These are phyloP conservation scores for Ceyx cyanopectus DNA, from an alignment of 2,113 vertebrate genomes.

Conservation along the genomic window DNA sequence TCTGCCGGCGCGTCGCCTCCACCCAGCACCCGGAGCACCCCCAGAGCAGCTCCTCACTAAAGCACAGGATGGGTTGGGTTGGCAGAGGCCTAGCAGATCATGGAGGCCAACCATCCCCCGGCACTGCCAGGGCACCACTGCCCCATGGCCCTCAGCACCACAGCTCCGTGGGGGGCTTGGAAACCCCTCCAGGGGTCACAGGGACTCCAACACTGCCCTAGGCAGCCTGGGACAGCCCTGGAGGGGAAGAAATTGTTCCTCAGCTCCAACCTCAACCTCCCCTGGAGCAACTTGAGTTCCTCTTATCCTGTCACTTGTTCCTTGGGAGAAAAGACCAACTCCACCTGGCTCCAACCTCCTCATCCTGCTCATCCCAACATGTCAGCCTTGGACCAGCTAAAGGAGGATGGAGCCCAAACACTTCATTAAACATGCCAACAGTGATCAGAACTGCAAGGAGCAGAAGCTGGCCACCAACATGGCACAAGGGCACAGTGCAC, in stretches of 20 bases:
- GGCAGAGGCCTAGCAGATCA: background rate
- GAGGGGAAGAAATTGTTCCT: background rate
- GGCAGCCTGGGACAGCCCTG: background rate
- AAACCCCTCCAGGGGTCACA: background rate
- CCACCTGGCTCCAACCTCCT: background rate
- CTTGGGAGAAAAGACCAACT: background rate
- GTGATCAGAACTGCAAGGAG: background rate
- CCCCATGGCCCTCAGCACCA: background rate
- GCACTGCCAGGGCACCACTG: background rate
- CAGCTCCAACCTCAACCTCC: background rate
- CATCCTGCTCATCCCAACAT: fast-evolving
- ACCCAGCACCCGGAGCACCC: background rate
- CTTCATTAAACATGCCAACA: background rate
- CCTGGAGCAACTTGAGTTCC: background rate
- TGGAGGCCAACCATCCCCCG: background rate
- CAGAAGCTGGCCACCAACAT: background rate
- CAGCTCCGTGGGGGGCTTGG: background rate
- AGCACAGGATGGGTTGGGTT: background rate
- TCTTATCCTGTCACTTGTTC: background rate
- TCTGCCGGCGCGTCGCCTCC: conserved; percentile 21
- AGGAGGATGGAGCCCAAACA: background rate
- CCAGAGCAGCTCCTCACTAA: background rate
- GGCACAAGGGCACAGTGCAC: fast-evolving
- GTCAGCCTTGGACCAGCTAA: background rate
- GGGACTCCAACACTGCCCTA: background rate